Base-by-base conservation (phyloP, 2,888 invertebrate genomes). In the Pantelozetes paolii region DNA sequence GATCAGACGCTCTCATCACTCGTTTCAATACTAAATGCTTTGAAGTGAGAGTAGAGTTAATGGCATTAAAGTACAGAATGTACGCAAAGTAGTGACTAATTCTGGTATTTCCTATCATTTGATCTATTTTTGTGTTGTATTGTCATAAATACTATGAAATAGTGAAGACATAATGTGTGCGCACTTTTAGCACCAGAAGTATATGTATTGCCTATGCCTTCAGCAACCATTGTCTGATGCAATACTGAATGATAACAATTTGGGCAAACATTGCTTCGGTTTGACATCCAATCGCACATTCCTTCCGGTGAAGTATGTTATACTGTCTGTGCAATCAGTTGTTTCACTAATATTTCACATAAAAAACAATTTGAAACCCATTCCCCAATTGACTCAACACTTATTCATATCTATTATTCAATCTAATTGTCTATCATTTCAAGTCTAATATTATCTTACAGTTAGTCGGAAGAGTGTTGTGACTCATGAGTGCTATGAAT, bases 161-260 rank as follows among this genome's bases (percentile, higher is more conserved):
- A 45, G 45, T 45, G n/a, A n/a, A n/a, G n/a, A n/a, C n/a, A n/a
- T n/a, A n/a, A n/a, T n/a, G n/a, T 9, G 45, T 45, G 45, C 45
- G 45, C 45, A 45, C 36, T 36, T 36, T 45, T 45, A 45, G 45
- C 45, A 45, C 45, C 45, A 45, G 45, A 2, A 45, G 9, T 26
- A 9, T 15, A 9, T 20, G 5, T 6, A 54, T 54, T 54, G 54
- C 54, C 8, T 15, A 18, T 54, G 54, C 54, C 9, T 9, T 54
- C 23, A 13, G 20, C 54, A 54, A 54, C 54, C 8, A 11, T 54
- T 54, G 54, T 54, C 54, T 54, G 54, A 54, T 54, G 54, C 54
- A 54, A 54, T 18, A 8, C 20, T 15, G 23, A n/a, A 20, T 36
- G 36, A 45, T 45, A 2, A 45, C 45, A 15, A 45, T 45, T 45